These are phyloP conservation scores for Ips nitidus DNA, from an alignment of 1,140 invertebrate species.

Conservation along the genomic window DNA sequence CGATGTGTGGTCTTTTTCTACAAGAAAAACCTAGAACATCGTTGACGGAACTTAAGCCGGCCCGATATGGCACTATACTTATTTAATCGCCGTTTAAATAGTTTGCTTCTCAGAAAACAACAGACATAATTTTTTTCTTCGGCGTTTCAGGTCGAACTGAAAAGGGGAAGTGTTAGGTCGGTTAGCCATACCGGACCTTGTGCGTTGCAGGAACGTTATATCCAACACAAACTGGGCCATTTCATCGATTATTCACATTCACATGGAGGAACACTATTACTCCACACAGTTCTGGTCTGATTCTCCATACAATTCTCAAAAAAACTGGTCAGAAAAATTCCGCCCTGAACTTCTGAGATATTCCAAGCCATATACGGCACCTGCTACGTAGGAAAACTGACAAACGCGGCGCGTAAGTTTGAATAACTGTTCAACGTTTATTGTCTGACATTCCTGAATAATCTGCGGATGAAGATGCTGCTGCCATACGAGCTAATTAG, in stretches of 20 bases:
- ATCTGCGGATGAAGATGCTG: slow-evolving; percentile 2
- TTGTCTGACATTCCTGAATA: slow-evolving; percentile 29
- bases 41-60: slow-evolving; percentile 26
- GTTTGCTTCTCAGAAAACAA: slow-evolving; percentile 30
- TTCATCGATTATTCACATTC: no score
- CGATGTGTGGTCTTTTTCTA: slow-evolving; percentile 31
- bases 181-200: slow-evolving; percentile 9
- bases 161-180: slow-evolving; percentile 31
- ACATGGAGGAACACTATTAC: no score
- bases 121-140: slow-evolving; percentile 24
- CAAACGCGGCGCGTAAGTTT: slow-evolving; percentile 10
- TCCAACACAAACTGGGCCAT: neutral
- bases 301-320: no score
- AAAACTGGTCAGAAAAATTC: no score
- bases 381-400: no score
- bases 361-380: no score
- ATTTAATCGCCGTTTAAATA: slow-evolving; percentile 25
- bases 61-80: slow-evolving; percentile 27
- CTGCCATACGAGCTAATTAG: neutral
- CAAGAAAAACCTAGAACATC: slow-evolving; percentile 27
- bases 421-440: slow-evolving; percentile 26
- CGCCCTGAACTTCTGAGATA: no score
- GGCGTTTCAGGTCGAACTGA: slow-evolving; percentile 21
- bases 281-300: no score
- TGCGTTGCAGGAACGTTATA: neutral